Conservation (phyloP, 2,113 vertebrate genomes). For the Perca fluviatilis region DNA sequence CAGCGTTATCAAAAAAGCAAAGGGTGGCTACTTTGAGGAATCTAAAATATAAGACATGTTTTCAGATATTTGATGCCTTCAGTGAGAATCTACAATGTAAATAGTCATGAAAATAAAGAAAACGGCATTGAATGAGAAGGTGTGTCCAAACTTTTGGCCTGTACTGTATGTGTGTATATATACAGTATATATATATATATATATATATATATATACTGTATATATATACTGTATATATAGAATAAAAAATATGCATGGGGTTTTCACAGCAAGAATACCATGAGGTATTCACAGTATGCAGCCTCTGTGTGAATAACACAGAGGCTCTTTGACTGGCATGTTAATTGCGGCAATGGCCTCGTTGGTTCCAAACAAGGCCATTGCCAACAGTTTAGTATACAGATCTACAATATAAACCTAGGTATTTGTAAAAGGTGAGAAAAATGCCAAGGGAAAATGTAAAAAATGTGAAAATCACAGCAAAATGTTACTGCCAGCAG, state of each 20-base stretch:
- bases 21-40: too few relatives aligned
- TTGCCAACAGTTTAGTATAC: not conserved
- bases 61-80: too few relatives aligned
- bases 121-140: too few relatives aligned
- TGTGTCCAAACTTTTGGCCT: too few relatives aligned
- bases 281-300: not conserved
- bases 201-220: too few relatives aligned
- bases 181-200: too few relatives aligned
- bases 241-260: not conserved
- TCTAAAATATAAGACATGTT: too few relatives aligned
- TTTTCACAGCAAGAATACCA: constrained; percentile 4
- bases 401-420: not conserved
- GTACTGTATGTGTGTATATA: too few relatives aligned
- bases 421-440: constrained; percentile 9
- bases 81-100: too few relatives aligned
- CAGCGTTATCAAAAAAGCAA: too few relatives aligned
- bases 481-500: constrained; percentile 11
- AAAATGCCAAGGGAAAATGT: constrained; percentile 22
- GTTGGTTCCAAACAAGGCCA: constrained; percentile 5
- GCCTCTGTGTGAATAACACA: constrained; percentile 21
- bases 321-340: constrained; percentile 40
- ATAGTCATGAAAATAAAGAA: too few relatives aligned
- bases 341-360: constrained; percentile 56
- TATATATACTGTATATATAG: too few relatives aligned
- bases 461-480: constrained; percentile 9